These are phyloP conservation scores for Cylas formicarius DNA, from an alignment of 1,140 invertebrate species.

Conservation along the genomic window DNA sequence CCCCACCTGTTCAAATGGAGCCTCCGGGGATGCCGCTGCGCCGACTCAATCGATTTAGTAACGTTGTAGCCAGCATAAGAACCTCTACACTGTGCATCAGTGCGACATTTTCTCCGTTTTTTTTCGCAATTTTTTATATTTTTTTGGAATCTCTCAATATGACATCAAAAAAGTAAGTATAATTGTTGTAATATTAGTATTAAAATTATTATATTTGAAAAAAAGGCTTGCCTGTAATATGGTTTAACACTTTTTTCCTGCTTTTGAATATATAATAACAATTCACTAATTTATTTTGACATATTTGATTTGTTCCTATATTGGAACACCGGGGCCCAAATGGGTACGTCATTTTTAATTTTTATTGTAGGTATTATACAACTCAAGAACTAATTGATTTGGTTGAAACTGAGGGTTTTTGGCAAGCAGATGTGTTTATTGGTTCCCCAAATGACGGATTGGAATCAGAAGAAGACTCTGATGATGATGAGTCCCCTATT, in stretches of 20 bases:
- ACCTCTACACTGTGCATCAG: too few species aligned
- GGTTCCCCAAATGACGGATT: slow-evolving; percentile 13
- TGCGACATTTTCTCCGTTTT: too few species aligned
- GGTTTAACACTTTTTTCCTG: slow-evolving; percentile 2
- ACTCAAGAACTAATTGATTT: slow-evolving; percentile 13
- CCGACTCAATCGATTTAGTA: too few species aligned
- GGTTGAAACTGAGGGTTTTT: slow-evolving; percentile 20
- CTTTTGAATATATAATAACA: slow-evolving; percentile 4
- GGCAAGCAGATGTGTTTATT: slow-evolving; percentile 18
- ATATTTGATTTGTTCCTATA: slow-evolving; percentile 13
- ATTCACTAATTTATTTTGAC: slow-evolving; percentile 2
- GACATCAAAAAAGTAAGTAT: too few species aligned
- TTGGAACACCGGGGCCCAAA: slow-evolving; percentile 14
- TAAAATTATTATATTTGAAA: slow-evolving; percentile 6
- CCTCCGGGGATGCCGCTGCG: too few species aligned
- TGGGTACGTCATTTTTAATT: slow-evolving; percentile 4
- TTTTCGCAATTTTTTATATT: too few species aligned
- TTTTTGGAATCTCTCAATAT: too few species aligned
- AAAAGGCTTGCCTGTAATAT: neutral
- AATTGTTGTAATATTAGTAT: slow-evolving; percentile 5
- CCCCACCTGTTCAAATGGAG: too few species aligned
- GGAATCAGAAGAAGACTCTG: slow-evolving; percentile 15
- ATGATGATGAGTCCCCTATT: slow-evolving; percentile 16
- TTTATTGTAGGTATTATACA: slow-evolving; percentile 16
- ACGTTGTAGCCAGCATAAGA: too few species aligned